Base-by-base conservation (phyloP, 2,888 invertebrate genomes). In the Drosophila mulleri region DNA sequence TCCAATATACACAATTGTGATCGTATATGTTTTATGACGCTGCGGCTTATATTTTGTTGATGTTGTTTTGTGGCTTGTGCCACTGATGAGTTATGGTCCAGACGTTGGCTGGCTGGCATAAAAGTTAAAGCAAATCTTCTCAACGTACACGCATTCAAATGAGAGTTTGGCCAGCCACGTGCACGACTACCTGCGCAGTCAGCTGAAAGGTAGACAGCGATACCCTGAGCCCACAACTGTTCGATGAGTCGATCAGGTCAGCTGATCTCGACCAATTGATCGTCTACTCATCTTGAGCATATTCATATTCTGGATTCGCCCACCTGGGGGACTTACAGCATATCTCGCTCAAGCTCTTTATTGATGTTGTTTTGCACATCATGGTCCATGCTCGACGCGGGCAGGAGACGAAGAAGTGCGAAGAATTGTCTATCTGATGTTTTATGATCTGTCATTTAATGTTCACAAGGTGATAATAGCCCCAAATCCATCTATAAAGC, bases 31-130 rank as follows among this genome's bases (percentile, higher is more conserved):
- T 81, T 78, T 78, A 78, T 78, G 78, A 69, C 37, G 62, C 65
- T 78, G 78, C 75, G 68, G 78, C 75, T 78, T 78, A 78, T 68
- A 74, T 60, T 67, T 70, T 76, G 75, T 77, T 69, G 69, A 77
- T 77, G 76, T 73, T 77, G 67, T 73, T 78, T 72, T 82, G 72
- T 75, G 80, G 66, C 76, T 72, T 72, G 70, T 83, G 83, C 81
- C 83, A 85, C 83, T 72, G 78, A 67, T 74, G 72, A 86, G 67
- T 83, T 83, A 83, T 86, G 83, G 65, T 67, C 75, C 44, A 60
- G 68, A 57, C 67, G 37, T 5, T 35, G 11, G 20, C 37, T 52
- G 50, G 14, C 32, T 61, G 39, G 53, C 53, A 54, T n/a, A 20
- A 39, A 50, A 61, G 12, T n/a, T 41, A 70, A 53, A 54, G 14